A percentile compares a stretch with the other conserved stretches of the same genome.
phyloP scores from a whole-genome alignment of 2,797 vertebrate species.

The Myioborus miniatus region DNA sequence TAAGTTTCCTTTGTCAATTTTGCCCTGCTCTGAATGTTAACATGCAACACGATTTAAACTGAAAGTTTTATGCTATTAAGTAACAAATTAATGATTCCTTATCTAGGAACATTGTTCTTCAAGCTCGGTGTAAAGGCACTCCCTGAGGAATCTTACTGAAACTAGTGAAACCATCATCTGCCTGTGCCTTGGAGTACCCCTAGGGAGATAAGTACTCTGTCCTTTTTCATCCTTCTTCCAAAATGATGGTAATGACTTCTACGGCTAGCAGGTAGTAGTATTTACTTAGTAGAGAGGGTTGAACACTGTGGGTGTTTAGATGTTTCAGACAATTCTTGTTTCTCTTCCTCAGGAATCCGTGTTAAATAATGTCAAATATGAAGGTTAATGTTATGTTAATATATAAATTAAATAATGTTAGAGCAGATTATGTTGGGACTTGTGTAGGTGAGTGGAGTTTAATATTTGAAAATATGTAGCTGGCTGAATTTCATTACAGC shows the following conservation, averaged over 20 bases:
- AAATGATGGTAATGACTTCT: background rate
- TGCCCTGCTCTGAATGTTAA: background rate
- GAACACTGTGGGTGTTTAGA: background rate
- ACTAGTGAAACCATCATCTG: background rate
- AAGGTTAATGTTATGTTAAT: background rate
- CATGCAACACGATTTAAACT: background rate
- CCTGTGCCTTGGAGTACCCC: background rate
- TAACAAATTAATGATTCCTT: background rate
- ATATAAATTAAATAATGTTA: background rate
- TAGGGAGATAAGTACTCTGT: background rate
- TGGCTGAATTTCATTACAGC: background rate
- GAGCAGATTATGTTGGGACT: background rate
- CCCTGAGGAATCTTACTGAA: background rate
- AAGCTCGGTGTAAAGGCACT: background rate
- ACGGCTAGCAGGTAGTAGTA: background rate
- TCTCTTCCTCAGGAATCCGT: background rate
- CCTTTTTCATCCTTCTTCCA: background rate
- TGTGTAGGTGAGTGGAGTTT: background rate
- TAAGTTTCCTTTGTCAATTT: background rate
- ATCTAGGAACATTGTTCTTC: background rate
- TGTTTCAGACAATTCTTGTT: background rate
- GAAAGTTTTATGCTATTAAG: background rate
- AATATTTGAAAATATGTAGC: background rate
- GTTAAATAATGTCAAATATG: background rate
- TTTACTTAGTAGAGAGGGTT: background rate